A percentile compares a stretch with the other conserved stretches of the same genome.
Evolutionary conservation across 1,140 invertebrate species (phyloP).

Genomic region (Lerema accius): DNA sequence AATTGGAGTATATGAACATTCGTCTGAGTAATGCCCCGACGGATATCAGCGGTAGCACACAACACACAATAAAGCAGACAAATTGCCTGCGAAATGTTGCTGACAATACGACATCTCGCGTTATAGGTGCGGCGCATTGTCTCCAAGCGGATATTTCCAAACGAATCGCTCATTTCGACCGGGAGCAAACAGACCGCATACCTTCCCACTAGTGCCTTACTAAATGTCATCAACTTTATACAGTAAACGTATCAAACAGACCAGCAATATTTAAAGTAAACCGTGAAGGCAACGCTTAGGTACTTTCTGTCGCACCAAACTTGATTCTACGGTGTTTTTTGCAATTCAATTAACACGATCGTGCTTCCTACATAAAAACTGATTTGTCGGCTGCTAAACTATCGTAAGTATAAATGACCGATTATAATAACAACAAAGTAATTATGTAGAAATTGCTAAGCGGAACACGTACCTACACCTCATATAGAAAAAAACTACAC

Average conservation of each 20-base stretch:
- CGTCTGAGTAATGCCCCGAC: constrained; percentile 11
- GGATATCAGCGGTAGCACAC: constrained; percentile 40
- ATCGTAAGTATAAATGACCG: constrained; percentile 4
- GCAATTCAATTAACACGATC: not conserved
- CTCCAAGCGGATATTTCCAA: constrained; percentile 60
- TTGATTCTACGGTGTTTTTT: constrained; percentile 13
- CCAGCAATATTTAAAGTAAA: too few species aligned
- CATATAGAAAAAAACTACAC: constrained; percentile 20
- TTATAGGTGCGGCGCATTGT: constrained; percentile 60
- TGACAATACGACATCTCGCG: constrained; percentile 53
- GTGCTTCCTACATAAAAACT: constrained; percentile 10
- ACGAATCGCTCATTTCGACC: constrained; percentile 22
- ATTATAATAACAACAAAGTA: constrained; percentile 15
- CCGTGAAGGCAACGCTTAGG: constrained; percentile 14
- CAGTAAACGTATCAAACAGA: too few species aligned
- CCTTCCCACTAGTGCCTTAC: too few species aligned
- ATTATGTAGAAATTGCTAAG: constrained; percentile 26
- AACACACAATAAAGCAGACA: constrained; percentile 72
- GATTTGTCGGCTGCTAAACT: not conserved
- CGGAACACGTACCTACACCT: not conserved
- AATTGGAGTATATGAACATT: constrained; percentile 7
- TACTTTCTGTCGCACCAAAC: constrained; percentile 5
- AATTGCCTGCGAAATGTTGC: constrained; percentile 69
- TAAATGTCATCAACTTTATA: constrained; percentile 29
- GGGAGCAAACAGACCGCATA: constrained; percentile 19